These are phyloP conservation scores for Agrotis puta DNA, from an alignment of 2,888 invertebrate genomes.

Conservation along the genomic window DNA sequence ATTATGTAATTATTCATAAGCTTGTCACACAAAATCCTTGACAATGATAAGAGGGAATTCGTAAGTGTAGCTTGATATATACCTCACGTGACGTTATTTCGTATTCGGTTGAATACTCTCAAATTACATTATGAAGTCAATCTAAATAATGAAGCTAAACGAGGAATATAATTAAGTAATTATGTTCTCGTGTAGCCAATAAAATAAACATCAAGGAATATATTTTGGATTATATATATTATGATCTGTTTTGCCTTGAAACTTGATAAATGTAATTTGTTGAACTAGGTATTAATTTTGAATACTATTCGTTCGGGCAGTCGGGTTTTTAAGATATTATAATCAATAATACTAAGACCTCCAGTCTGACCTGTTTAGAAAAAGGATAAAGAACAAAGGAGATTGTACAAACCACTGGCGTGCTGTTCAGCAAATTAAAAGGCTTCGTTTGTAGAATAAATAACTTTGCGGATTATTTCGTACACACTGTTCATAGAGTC, in stretches of 20 bases:
- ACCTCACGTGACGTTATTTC: slow-evolving; percentile 9
- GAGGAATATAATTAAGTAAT: too few relatives aligned
- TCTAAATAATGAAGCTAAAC: too few relatives aligned
- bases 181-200: background rate
- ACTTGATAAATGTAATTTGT: background rate
- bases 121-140: background rate
- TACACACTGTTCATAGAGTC: slow-evolving; percentile 29
- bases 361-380: slow-evolving; percentile 31
- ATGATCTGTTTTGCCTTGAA: background rate
- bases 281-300: background rate
- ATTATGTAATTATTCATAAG: slow-evolving; percentile 50
- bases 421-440: slow-evolving; percentile 58
- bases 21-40: slow-evolving; percentile 36
- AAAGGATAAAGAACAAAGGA: slow-evolving; percentile 57
- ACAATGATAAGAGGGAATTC: slow-evolving; percentile 32
- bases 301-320: background rate
- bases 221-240: background rate
- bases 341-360: slow-evolving; percentile 27
- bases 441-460: slow-evolving; percentile 54
- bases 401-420: slow-evolving; percentile 37
- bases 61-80: slow-evolving; percentile 27
- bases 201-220: background rate
- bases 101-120: slow-evolving; percentile 9
- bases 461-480: slow-evolving; percentile 56
- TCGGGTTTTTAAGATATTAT: background rate